These are phyloP conservation scores for Polymixis flavicincta DNA, from an alignment of 2,888 invertebrate genomes.

Conservation along the genomic window DNA sequence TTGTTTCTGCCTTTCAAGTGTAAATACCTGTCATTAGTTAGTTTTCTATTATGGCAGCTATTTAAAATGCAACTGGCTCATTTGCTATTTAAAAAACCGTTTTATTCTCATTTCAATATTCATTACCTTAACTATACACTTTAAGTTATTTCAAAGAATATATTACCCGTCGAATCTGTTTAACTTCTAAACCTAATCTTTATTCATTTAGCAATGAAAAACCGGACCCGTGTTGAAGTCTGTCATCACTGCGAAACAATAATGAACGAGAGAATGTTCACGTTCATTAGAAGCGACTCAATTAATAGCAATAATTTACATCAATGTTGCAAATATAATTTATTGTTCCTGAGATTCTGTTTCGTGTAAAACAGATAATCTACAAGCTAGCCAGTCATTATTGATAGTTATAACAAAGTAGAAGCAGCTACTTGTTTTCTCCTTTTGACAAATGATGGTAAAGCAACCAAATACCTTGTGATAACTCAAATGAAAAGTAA, in stretches of 20 bases:
- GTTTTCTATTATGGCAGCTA: slow-evolving; percentile 16
- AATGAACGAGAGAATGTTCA: slow-evolving; percentile 49
- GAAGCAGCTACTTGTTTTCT: neutral
- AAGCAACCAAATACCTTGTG: neutral
- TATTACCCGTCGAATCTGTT: slow-evolving; percentile 28
- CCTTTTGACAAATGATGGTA: neutral
- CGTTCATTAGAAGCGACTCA: slow-evolving; percentile 40
- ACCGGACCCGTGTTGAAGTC: slow-evolving; percentile 38
- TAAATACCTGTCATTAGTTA: slow-evolving; percentile 25
- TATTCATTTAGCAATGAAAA: slow-evolving; percentile 41
- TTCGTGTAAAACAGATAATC: slow-evolving; percentile 6
- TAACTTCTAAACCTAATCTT: slow-evolving; percentile 34
- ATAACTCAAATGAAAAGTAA: too few relatives aligned
- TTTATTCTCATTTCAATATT: slow-evolving; percentile 28
- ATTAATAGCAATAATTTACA: slow-evolving; percentile 49
- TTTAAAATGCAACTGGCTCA: slow-evolving; percentile 25
- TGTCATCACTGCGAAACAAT: slow-evolving; percentile 59
- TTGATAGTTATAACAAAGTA: neutral
- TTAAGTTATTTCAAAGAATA: slow-evolving; percentile 6
- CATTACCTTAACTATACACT: slow-evolving; percentile 9
- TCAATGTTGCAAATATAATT: slow-evolving; percentile 36
- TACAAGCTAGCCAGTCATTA: slow-evolving; percentile 27
- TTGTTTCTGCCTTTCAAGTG: slow-evolving; percentile 22
- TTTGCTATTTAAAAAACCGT: slow-evolving; percentile 15
- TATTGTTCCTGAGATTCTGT: slow-evolving; percentile 23